A percentile compares a stretch with the other conserved stretches of the same genome.
phyloP scores from a whole-genome alignment of 2,888 invertebrate species.

The Hyppa rectilinea region DNA sequence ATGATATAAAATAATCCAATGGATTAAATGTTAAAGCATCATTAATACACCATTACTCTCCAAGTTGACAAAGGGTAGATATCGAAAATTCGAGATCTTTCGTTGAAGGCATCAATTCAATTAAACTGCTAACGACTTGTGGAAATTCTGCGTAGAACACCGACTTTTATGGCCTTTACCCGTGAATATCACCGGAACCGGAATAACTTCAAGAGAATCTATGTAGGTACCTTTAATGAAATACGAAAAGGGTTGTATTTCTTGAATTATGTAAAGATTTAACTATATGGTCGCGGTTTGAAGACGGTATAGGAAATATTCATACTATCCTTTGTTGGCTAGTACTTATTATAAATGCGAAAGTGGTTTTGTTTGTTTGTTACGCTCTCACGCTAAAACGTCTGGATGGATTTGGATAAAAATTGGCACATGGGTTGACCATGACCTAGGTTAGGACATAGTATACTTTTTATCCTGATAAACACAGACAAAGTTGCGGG shows the following conservation, averaged over 20 bases:
- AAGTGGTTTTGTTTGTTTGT: too few relatives aligned
- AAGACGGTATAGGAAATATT: background rate
- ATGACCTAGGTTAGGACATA: too few relatives aligned
- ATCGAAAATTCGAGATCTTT: slow-evolving; percentile 30
- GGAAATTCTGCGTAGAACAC: slow-evolving; percentile 24
- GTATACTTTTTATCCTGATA: too few relatives aligned
- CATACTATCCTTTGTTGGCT: too few relatives aligned
- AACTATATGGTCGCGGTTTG: background rate
- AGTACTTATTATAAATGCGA: too few relatives aligned
- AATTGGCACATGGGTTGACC: too few relatives aligned
- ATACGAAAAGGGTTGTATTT: background rate
- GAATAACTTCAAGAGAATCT: slow-evolving; percentile 15
- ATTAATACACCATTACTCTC: slow-evolving; percentile 35
- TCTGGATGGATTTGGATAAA: too few relatives aligned
- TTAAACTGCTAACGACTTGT: slow-evolving; percentile 46
- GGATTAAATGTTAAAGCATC: background rate
- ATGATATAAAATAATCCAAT: slow-evolving; percentile 10
- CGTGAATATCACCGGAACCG: slow-evolving; percentile 10
- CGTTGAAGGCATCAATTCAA: slow-evolving; percentile 29
- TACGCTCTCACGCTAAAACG: too few relatives aligned
- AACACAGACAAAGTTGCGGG: too few relatives aligned
- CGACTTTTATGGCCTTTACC: slow-evolving; percentile 10
- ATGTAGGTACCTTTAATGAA: background rate
- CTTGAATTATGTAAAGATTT: background rate
- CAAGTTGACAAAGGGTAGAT: slow-evolving; percentile 27